Percentiles rank a stretch among this genome's conserved stretches.
phyloP scores from a whole-genome alignment of 2,888 invertebrate species.

The Malacosoma neustria region DNA sequence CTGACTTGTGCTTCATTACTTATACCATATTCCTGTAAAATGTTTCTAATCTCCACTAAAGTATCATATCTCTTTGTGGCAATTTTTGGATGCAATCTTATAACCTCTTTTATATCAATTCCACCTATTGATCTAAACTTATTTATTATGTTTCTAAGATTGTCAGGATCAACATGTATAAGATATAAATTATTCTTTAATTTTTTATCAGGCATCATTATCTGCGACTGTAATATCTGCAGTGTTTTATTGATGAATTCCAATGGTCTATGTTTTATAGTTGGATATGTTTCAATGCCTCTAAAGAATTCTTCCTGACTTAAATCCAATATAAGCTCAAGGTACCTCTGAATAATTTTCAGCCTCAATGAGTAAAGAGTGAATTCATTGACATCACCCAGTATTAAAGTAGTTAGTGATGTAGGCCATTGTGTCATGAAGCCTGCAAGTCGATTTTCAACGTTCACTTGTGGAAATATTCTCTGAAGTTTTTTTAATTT shows the following conservation, averaged over 20 bases:
- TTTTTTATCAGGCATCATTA: conserved; percentile 48
- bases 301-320: conserved; percentile 47
- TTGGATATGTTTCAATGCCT: conserved; percentile 55
- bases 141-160: conserved; percentile 46
- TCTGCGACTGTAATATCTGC: conserved; percentile 39
- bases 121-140: conserved; percentile 48
- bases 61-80: conserved; percentile 41
- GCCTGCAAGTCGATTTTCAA: conserved; percentile 57
- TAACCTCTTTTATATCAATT: conserved; percentile 56
- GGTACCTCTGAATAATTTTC: conserved; percentile 57
- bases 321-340: conserved; percentile 54
- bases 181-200: conserved; percentile 60
- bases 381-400: conserved; percentile 38
- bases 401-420: conserved; percentile 51
- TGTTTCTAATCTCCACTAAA: conserved; percentile 39
- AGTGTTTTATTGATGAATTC: conserved; percentile 50
- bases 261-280: conserved; percentile 59
- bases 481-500: conserved; percentile 36
- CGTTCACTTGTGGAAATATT: conserved; percentile 33
- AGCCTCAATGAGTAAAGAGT: conserved; percentile 44
- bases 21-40: conserved; percentile 48
- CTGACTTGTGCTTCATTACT: conserved; percentile 54
- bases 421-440: conserved; percentile 66
- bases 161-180: conserved; percentile 55
- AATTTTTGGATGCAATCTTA: conserved; percentile 56